Conservation (phyloP, 2,797 vertebrate species). For the Varecia variegata region DNA sequence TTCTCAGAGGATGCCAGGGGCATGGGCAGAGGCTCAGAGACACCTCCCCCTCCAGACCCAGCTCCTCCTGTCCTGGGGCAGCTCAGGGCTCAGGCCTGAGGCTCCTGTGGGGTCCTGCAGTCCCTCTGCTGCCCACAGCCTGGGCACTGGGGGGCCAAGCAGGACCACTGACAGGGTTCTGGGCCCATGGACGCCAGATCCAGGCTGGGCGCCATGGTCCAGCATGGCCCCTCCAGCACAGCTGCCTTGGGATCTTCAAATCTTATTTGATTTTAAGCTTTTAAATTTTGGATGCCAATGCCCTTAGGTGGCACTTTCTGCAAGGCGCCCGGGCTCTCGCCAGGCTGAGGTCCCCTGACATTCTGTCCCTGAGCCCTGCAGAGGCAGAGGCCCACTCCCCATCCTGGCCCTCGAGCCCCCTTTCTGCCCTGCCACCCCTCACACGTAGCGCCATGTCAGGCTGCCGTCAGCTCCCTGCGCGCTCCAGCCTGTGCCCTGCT, state of each 20-base stretch:
- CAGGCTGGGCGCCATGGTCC: neutral
- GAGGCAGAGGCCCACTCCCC: neutral
- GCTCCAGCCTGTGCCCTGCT: neutral
- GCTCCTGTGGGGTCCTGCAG: rapidly evolving
- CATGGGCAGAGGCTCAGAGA: neutral
- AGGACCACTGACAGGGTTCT: neutral
- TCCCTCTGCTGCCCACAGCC: neutral
- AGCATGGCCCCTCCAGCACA: neutral
- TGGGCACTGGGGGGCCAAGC: neutral
- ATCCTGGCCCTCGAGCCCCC: too few species aligned
- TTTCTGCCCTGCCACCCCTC: neutral
- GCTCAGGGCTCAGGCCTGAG: neutral
- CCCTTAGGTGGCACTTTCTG: neutral
- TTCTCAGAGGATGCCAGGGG: neutral
- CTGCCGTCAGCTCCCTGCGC: rapidly evolving
- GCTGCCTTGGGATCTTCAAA: neutral
- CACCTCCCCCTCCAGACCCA: neutral
- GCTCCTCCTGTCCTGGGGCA: neutral
- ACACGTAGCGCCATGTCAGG: rapidly evolving
- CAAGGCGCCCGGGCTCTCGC: neutral
- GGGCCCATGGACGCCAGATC: neutral
- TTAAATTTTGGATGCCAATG: too few species aligned
- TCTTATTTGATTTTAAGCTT: neutral
- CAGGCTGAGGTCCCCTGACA: too few species aligned
- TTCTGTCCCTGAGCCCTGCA: neutral